Evolutionary conservation across 2,113 vertebrate genomes (phyloP).

Genomic region (Orthonyx spaldingii): DNA sequence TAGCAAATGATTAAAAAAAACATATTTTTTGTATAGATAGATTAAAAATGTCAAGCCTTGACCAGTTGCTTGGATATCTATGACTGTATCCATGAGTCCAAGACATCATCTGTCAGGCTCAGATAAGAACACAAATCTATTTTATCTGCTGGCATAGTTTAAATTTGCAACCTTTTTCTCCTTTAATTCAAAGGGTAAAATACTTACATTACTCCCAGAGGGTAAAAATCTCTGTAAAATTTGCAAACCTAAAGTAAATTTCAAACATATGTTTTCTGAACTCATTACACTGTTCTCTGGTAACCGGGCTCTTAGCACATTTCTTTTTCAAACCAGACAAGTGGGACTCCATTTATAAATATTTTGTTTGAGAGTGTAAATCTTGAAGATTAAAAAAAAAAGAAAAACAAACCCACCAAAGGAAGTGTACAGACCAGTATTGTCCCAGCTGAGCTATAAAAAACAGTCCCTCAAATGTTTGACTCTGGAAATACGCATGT

Average conservation of each 20-base stretch:
- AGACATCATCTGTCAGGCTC: not conserved
- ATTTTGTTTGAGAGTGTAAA: constrained; percentile 64
- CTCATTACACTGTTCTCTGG: constrained; percentile 16
- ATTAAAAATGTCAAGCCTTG: not conserved
- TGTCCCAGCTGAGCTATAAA: constrained; percentile 44
- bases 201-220: not conserved
- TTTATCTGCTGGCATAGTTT: not conserved
- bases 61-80: not conserved
- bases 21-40: not conserved
- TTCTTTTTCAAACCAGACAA: constrained; percentile 49
- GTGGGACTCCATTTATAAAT: constrained; percentile 47
- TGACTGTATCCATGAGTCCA: not conserved
- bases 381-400: constrained; percentile 34
- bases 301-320: not conserved
- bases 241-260: constrained; percentile 65
- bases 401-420: not conserved
- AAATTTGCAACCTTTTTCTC: constrained; percentile 31
- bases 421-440: constrained; percentile 42
- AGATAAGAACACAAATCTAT: not conserved
- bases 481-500: not conserved
- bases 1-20: not conserved
- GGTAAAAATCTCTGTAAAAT: constrained; percentile 52
- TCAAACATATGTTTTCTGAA: constrained; percentile 29
- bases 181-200: constrained; percentile 23
- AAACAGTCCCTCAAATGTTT: constrained; percentile 17